These are phyloP conservation scores for Rhincodon typus DNA, from an alignment of 2,797 vertebrate genomes.

Conservation along the genomic window DNA sequence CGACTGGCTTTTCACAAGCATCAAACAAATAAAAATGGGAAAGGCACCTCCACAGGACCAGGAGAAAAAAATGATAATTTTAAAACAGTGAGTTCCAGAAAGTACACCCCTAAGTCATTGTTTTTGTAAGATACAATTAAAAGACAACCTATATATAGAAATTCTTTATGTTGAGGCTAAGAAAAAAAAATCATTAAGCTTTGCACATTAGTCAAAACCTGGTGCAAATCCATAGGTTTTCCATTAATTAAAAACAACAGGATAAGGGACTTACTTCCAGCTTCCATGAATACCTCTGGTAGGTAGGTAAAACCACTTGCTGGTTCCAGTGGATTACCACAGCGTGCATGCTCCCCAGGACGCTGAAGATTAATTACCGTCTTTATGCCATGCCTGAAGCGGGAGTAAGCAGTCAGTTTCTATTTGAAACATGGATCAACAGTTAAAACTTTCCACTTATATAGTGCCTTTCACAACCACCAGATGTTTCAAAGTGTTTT, in stretches of 20 bases:
- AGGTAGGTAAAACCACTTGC: constrained; percentile 90
- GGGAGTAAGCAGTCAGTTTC: constrained; percentile 47
- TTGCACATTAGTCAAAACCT: neutral
- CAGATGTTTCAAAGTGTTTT: neutral
- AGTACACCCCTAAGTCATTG: neutral
- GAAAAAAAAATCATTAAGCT: constrained; percentile 40
- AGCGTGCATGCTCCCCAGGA: constrained; percentile 92
- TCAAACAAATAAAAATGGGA: neutral
- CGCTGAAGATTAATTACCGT: constrained; percentile 94
- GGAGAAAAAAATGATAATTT: neutral
- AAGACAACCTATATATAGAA: no score
- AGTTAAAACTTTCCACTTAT: constrained; percentile 35
- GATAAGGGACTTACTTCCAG: constrained; percentile 76
- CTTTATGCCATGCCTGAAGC: constrained; percentile 76
- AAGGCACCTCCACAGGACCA: neutral
- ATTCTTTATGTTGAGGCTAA: no score
- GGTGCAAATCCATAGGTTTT: constrained; percentile 39
- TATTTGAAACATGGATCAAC: constrained; percentile 41
- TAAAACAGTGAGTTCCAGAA: neutral
- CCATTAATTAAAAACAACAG: constrained; percentile 46
- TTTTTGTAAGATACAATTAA: no score
- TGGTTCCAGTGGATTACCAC: constrained; percentile 81
- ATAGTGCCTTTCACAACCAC: neutral
- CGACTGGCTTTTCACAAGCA: neutral
- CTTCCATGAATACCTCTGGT: constrained; percentile 90